Evolutionary conservation across 1,140 invertebrate genomes (phyloP), one percentile per base, ranked within the genome.

Genomic region (Lutraria rhynchaena): DNA sequence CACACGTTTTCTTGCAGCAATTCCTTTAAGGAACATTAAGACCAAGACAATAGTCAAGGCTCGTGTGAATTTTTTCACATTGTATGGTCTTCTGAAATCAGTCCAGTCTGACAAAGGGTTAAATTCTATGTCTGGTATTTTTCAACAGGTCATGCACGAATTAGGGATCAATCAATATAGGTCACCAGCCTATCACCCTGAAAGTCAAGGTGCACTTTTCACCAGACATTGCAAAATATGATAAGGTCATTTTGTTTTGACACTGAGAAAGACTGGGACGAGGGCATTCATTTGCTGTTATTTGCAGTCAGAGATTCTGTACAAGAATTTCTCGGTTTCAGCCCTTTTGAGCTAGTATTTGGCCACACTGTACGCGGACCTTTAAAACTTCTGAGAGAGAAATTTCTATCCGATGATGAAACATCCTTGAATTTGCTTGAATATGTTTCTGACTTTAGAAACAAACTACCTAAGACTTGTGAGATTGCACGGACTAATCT

Each of bases 321-420:
- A 13, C 83, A 84, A 31, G 85, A 84, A 57, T 77, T 31, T 17
- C 51, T 85, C 33, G 83, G 85, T 9, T 87, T 81, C 41, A 67
- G 41, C 15, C 41, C 63, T 4, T 67, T 67, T 67, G 33, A 41
- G 19, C n/a, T n/a, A n/a, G n/a, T n/a, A n/a, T n/a, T n/a, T n/a
- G n/a, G n/a, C n/a, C n/a, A n/a, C n/a, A n/a, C 41, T 27, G 46
- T 83, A 9, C 35, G 82, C 15, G 84, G 86, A 9, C 84, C 81
- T 27, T 82, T 87, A 49, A 78, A 76, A 65, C 24, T 82, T 24
- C n/a, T 86, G 1, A 81, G 69, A 44, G 81, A 84, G 27, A 74
- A 71, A 71, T 80, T 53, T 53, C 17, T 84, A 0, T 37, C n/a
- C 4, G 0, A 58, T 46, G 55, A 71, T 17, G 33, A 76, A n/a